Base-by-base conservation (phyloP, 2,113 vertebrate genomes). In the Malurus melanocephalus region DNA sequence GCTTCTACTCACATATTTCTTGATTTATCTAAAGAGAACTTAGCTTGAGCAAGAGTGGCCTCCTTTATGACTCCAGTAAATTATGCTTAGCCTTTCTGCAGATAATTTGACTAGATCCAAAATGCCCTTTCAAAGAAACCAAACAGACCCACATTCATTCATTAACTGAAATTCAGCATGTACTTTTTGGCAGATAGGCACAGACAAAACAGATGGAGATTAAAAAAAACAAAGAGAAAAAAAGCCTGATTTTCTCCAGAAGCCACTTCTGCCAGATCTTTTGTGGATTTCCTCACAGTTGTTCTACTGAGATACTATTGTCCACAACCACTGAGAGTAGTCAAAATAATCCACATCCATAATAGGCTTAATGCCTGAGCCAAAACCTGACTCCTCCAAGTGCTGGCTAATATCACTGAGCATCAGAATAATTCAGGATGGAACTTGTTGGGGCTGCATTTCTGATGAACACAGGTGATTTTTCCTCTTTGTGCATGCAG, bases 241-340 rank as follows among this genome's bases (percentile, higher is more conserved):
- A 27, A 18, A 45, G 15, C 28, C 76, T 78, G 43, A 68, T 87
- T 82, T 88, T 95, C 80, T 93, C 35, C n/a, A 64, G 57, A 10
- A 94, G 12, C 26, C 42, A 74, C 23, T 45, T 87, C 49, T 94
- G 74, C 55, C 67, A 92, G 83, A 80, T 92, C 53, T 85, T 88
- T 89, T 87, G 68, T 92, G 76, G 65, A 88, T 90, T 93, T 92
- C n/a, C 27, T 85, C 71, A 91, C 90, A 89, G 65, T 94, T 93
- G 90, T 90, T 94, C 92, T 79, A 78, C 72, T 87, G 85, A 85
- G 89, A 94, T 91, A 94, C 28, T 71, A 62, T 93, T 95, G 72
- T 92, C 79, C 48, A 64, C 56, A 79, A 53, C 21, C 72, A 89
- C 22, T 85, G 85, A 94, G 45, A 90, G 33, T 2, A 88, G 57